Evolutionary conservation across 2,888 invertebrate genomes (phyloP), one percentile per base, ranked within the genome.

Genomic region (Imbricaverruca yamaguchii): DNA sequence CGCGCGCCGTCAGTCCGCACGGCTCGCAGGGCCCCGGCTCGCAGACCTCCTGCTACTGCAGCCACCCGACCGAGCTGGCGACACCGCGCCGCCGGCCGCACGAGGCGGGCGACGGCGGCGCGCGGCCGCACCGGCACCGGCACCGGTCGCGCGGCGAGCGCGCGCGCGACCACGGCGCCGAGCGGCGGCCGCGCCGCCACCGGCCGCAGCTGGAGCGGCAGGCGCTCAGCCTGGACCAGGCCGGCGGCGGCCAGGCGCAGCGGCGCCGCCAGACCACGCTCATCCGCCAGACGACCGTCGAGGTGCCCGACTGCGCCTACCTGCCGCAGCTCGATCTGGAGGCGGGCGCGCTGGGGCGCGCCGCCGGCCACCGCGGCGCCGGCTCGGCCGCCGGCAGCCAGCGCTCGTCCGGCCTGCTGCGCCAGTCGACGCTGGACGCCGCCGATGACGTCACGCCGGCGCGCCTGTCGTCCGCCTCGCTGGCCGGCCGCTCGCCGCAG

Each of bases 301-400:
- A 83, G 74, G 83, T 83, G 61, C 83, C 83, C 18, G 83, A 83
- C 77, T 83, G 83, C 15, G 83, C 77, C 21, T 82, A 82, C 74
- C 80, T 83, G 82, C 15, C 83, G 82, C 81, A 69, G 82, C 25
- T 82, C 80, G 80, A 83, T 82, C 13, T 81, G 83, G 63, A 83
- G 82, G 56, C 81, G 81, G 53, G 81, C 82, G 25, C 81, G 82
- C 13, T 82, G 83, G 21, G 82, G 82, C 23, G 78, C 57, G 56
- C 23, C 11, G 21, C 13, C 21, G 12, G 25, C 25, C 74, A 39
- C 74, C 39, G 74, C 53, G n/a, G 74, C 39, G 0, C 74, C 74
- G 53, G 39, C 18, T 74, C 74, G 8, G 53, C 53, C 18, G 74
- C 74, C 23, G 18, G 18, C 39, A 59, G 78, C 74, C 12, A 81